Evolutionary conservation across 2,113 vertebrate species (phyloP).

Genomic region (Chelonoidis abingdonii): DNA sequence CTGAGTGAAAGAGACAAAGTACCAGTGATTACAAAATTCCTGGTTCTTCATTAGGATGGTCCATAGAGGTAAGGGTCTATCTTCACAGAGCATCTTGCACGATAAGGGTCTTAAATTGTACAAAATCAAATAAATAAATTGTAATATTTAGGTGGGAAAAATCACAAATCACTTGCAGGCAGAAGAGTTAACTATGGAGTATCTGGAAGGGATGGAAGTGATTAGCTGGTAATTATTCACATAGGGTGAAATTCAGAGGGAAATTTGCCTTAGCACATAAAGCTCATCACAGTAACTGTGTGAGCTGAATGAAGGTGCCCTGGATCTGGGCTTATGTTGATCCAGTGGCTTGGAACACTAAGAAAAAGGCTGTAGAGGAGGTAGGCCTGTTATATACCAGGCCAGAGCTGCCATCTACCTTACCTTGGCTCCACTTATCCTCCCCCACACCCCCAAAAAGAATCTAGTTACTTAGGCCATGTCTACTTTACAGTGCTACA

Average conservation of each 20-base stretch:
- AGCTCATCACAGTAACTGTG: too few species aligned
- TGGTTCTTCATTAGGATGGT: neutral
- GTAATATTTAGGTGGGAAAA: neutral
- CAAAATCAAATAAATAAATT: neutral
- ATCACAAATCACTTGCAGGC: neutral
- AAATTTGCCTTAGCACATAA: neutral
- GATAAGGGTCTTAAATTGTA: neutral
- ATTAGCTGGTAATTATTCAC: neutral
- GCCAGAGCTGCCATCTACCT: accelerated
- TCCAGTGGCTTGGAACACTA: neutral
- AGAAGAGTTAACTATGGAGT: neutral
- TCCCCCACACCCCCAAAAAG: neutral
- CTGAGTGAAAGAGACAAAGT: slow-evolving; percentile 44
- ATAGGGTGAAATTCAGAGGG: neutral
- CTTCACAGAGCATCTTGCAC: neutral
- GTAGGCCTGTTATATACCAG: neutral
- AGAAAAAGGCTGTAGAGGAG: neutral
- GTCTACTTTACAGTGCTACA: neutral
- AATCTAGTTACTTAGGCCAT: neutral
- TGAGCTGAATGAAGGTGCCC: neutral
- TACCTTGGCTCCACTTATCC: neutral
- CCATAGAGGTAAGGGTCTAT: neutral
- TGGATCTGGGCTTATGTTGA: neutral
- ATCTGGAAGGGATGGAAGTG: neutral
- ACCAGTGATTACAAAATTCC: slow-evolving; percentile 29